Conservation (phyloP, 1,140 invertebrate species). For the Scylla paramamosain region DNA sequence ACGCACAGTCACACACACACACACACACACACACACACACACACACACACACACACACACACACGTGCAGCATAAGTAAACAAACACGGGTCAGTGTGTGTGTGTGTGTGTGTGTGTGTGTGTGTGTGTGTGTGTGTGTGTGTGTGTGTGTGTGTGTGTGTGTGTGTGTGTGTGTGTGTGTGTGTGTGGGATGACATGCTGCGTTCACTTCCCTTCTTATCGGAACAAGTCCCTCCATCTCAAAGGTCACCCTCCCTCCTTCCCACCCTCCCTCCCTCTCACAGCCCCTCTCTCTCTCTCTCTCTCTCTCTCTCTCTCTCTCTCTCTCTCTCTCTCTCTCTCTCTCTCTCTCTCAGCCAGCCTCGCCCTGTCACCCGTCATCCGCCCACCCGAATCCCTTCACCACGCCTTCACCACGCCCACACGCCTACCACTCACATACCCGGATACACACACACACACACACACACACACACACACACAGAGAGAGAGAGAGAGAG, state of each 20-base stretch:
- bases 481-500: constrained; percentile 1
- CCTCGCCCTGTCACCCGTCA: not conserved
- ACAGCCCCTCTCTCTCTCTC: too few species aligned
- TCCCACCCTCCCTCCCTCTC: not conserved
- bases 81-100: not conserved
- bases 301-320: too few species aligned
- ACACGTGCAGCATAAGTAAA: not conserved
- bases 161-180: too few species aligned
- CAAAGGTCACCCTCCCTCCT: not conserved
- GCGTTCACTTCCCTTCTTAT: not conserved
- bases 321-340: not conserved
- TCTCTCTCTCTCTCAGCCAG: not conserved
- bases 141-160: too few species aligned
- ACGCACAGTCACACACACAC: too few species aligned
- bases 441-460: not conserved
- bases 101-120: too few species aligned
- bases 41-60: too few species aligned
- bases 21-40: too few species aligned
- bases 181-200: not conserved
- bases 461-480: not conserved
- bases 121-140: too few species aligned
- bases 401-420: not conserved
- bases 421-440: not conserved
- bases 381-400: too few species aligned
- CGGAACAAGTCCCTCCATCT: not conserved